These are phyloP conservation scores for Cirrhinus mrigala DNA, from an alignment of 2,797 vertebrate genomes.

Conservation along the genomic window DNA sequence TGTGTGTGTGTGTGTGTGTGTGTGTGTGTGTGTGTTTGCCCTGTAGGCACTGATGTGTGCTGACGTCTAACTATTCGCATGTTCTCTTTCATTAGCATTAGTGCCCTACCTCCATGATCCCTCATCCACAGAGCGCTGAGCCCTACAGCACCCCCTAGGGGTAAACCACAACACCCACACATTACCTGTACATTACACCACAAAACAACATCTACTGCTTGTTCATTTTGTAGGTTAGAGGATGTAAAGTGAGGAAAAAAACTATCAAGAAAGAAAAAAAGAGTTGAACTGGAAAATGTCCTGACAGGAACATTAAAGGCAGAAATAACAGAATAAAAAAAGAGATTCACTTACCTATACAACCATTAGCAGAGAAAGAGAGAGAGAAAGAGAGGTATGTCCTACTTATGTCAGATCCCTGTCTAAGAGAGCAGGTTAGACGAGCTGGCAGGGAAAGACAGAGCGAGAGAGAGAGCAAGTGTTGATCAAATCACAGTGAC, in stretches of 20 bases:
- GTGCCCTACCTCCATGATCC: conserved; percentile 44
- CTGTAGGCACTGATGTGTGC: conserved; percentile 43
- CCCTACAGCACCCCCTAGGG: conserved; percentile 22
- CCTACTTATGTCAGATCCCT: conserved; percentile 42
- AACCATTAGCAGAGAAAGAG: conserved; percentile 1
- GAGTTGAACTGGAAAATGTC: neutral
- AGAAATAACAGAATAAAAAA: neutral
- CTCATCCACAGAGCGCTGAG: conserved; percentile 3
- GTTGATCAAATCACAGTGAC: conserved; percentile 56
- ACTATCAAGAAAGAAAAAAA: neutral
- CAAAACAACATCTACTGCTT: neutral
- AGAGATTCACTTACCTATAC: conserved; percentile 1
- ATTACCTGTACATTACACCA: neutral
- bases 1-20: conserved; percentile 2
- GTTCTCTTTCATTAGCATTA: conserved; percentile 49
- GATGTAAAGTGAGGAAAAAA: neutral
- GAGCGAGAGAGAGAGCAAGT: conserved; percentile 7
- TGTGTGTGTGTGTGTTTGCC: conserved; percentile 26
- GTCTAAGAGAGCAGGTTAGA: conserved; percentile 24
- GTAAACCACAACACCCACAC: neutral
- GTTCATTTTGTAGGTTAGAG: neutral
- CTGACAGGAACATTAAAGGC: neutral
- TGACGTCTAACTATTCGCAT: conserved; percentile 45
- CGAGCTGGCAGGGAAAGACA: conserved; percentile 5
- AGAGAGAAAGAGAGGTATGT: neutral